Evolutionary conservation across 2,113 vertebrate genomes (phyloP), one percentile per base, ranked within the genome.

Genomic region (Lophotis ruficrista): DNA sequence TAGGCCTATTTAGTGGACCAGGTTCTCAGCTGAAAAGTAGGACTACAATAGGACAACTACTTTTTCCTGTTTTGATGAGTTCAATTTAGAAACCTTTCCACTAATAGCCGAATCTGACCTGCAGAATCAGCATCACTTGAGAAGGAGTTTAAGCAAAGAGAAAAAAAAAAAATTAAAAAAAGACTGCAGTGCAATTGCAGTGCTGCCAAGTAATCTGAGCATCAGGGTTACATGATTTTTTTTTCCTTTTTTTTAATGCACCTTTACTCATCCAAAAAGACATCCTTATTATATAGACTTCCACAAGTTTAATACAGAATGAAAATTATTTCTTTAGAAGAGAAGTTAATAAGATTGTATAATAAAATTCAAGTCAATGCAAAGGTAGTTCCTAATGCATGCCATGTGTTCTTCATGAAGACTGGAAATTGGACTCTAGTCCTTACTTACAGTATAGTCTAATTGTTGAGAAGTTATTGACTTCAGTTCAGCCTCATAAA

Each of bases 191-290:
- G 48, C 14, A 58, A 45, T 19, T 83, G 3, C 30, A 69, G 35
- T 11, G 4, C 30, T 91, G 27, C 28, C 20, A 53, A 58, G 28
- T 19, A 6, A n/a, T 12, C 19, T 27, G 23, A 83, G 28, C 17
- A 47, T 27, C 14, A 30, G 1, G 6, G 12, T 35, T 58, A 14
- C 0, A 2, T 16, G 3, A 6, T n/a, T 24, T 30, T 28, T 19
- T 54, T 69, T 37, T 20, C 20, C 16, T 64, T 43, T 66, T 69
- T 76, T 38, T 51, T 24, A 56, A 41, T 56, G 14, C 5, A 56
- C 20, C 5, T 33, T 2, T 33, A 35, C 14, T 33, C 4, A 50
- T 48, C 4, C 28, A 51, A 64, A 89, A 51, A 50, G 6, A 21
- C 19, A 64, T 35, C 9, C 1, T 60, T 56, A 2, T 19, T 68